phyloP scores from a whole-genome alignment of 2,888 invertebrate species.

The Subacronicta megacephala region DNA sequence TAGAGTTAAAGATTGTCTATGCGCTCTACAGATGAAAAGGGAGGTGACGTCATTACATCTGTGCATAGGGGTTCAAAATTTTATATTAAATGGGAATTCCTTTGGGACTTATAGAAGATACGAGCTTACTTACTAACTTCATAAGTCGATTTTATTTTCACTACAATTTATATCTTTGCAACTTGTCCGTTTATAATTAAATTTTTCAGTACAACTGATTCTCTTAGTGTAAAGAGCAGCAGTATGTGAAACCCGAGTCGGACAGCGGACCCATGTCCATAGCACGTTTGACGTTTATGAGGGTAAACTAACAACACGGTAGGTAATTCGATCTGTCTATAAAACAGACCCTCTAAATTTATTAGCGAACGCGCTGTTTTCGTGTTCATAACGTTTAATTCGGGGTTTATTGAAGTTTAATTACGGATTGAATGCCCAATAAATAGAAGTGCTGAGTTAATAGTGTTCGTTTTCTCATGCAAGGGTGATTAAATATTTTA shows the following conservation, averaged over 20 bases:
- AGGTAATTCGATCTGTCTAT: conserved; percentile 80
- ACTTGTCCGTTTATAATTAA: conserved; percentile 27
- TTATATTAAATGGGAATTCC: conserved; percentile 1
- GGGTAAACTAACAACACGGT: conserved; percentile 76
- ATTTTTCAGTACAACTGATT: conserved; percentile 53
- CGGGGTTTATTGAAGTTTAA: conserved; percentile 37
- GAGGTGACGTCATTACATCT: conserved; percentile 24
- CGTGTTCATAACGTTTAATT: conserved; percentile 47
- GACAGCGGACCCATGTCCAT: conserved; percentile 74
- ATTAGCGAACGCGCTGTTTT: conserved; percentile 59
- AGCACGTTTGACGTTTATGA: conserved; percentile 83
- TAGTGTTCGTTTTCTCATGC: too few relatives aligned
- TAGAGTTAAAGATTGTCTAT: conserved; percentile 58
- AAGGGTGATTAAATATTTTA: too few relatives aligned
- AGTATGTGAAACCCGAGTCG: conserved; percentile 75
- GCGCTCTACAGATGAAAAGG: conserved; percentile 59
- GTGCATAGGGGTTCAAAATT: neutral
- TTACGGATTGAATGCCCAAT: conserved; percentile 12
- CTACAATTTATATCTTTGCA: too few relatives aligned
- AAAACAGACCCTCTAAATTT: conserved; percentile 73
- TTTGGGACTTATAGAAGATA: too few relatives aligned
- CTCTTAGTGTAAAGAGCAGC: conserved; percentile 57
- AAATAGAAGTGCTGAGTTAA: neutral
- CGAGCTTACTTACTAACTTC: too few relatives aligned
- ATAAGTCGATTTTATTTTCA: too few relatives aligned